Conservation (phyloP, 2,797 vertebrate genomes). For the Microctenopoma stevenorrisi region DNA sequence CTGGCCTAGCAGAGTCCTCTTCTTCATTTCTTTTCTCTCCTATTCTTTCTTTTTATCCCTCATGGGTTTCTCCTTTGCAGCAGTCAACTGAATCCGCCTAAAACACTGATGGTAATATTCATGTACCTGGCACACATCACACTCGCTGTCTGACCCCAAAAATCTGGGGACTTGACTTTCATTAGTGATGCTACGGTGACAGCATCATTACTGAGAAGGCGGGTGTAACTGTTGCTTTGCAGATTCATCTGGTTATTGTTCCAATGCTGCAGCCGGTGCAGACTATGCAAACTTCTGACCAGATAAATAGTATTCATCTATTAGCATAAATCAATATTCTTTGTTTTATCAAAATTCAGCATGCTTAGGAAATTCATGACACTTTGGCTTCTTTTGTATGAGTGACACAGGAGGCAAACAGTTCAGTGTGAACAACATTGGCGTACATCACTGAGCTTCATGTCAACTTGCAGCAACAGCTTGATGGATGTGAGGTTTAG, state of each 20-base stretch:
- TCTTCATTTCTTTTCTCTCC: constrained; percentile 14
- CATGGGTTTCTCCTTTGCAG: constrained; percentile 17
- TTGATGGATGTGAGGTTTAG: constrained; percentile 16
- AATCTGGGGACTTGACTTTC: constrained; percentile 13
- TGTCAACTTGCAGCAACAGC: constrained; percentile 14
- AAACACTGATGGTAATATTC: constrained; percentile 14
- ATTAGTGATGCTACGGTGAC: constrained; percentile 17
- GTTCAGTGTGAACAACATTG: background rate
- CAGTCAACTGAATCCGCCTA: constrained; percentile 3
- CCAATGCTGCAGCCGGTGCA: constrained; percentile 22
- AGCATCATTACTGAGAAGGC: constrained; percentile 48
- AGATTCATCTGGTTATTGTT: constrained; percentile 59
- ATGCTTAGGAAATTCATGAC: background rate
- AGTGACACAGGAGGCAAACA: constrained; percentile 4
- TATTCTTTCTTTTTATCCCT: constrained; percentile 7
- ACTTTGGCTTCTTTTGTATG: background rate
- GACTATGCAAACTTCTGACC: constrained; percentile 9
- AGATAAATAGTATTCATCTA: background rate
- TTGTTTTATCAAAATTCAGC: background rate
- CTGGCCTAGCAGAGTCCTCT: constrained; percentile 40
- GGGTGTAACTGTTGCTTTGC: constrained; percentile 47
- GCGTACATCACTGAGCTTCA: constrained; percentile 2
- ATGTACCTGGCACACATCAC: background rate
- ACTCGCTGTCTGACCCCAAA: constrained; percentile 30
- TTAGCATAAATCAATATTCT: background rate